Evolutionary conservation across 23 tunicate species (phyloP), one percentile per base, ranked within the genome.

Genomic region (Trididemnum miniatum): DNA sequence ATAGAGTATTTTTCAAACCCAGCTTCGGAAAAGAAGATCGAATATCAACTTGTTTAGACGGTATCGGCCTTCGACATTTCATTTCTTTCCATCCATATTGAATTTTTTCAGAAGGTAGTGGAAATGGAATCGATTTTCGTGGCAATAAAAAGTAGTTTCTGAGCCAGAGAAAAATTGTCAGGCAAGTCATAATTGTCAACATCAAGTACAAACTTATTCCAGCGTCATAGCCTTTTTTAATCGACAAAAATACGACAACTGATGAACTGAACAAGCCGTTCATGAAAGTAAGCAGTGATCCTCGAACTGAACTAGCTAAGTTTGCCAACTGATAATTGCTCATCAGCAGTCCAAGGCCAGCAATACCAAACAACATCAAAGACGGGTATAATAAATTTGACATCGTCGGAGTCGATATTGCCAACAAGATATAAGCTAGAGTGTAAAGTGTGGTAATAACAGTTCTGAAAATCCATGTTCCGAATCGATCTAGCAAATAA

Each of bases 311-410:
- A 31, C 79, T 71, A 31, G 83, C 76, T 5, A 88, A 59, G 51
- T 77, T 88, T 9, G 83, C 93, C 22, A 82, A 40, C 34, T 88
- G 93, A 20, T 71, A 35, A 71, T 88, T 88, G 60, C 60, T 82
- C 72, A 77, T 65, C 12, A 88, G 50, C 52, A 88, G 24, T 20
- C 72, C 23, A 51, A 77, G 50, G 0, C 93, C 87, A 26, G 86
- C 74, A 20, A 82, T n/a, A 15, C 81, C 87, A 50, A 83, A 36
- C 28, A 35, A 52, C 1, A 65, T 24, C 80, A 88, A 73, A 18
- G 83, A 57, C 34, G 83, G 87, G 80, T 75, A 88, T 1, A 88
- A 38, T 27, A 88, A 20, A 71, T 40, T 37, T 60, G 93, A 34
- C 0, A 82, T 75, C 1, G 22, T 51, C 1, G 83, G 37, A 2